A percentile compares a stretch with the other conserved stretches of the same genome.
These are phyloP conservation scores for Thrips palmi DNA, from an alignment of 1,140 invertebrate genomes.

Conservation along the genomic window DNA sequence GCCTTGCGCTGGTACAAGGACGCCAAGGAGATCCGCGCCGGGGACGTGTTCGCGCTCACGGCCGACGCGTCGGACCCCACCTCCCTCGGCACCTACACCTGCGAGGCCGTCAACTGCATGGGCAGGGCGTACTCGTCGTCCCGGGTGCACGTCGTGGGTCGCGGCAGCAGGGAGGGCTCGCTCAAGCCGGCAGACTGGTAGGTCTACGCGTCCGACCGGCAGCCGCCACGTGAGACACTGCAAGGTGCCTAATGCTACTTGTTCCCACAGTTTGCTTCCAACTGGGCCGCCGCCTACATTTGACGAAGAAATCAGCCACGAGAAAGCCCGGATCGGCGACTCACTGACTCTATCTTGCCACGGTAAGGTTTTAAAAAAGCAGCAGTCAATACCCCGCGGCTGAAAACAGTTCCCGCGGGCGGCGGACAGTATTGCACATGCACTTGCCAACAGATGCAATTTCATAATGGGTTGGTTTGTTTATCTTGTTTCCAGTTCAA, in stretches of 20 bases:
- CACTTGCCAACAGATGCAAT: no score
- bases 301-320: conserved; percentile 45
- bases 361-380: conserved; percentile 28
- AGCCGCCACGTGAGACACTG: neutral
- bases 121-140: conserved; percentile 63
- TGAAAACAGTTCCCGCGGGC: no score
- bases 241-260: conserved; percentile 1
- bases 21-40: conserved; percentile 66
- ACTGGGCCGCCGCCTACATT: conserved; percentile 53
- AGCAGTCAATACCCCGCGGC: no score
- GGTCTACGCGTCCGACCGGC: neutral
- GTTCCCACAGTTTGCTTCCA: conserved; percentile 21
- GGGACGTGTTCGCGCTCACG: conserved; percentile 68
- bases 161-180: conserved; percentile 34
- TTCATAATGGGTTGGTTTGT: neutral
- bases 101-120: conserved; percentile 75
- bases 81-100: conserved; percentile 66
- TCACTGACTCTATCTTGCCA: conserved; percentile 47
- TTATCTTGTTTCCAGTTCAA: conserved; percentile 31
- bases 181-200: conserved; percentile 34
- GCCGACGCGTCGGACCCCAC: conserved; percentile 63
- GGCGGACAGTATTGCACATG: no score
- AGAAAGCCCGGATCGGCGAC: conserved; percentile 57
- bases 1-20: conserved; percentile 68
- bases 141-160: conserved; percentile 47